These are phyloP conservation scores for Osmerus mordax DNA, from an alignment of 2,113 vertebrate genomes.

Conservation along the genomic window DNA sequence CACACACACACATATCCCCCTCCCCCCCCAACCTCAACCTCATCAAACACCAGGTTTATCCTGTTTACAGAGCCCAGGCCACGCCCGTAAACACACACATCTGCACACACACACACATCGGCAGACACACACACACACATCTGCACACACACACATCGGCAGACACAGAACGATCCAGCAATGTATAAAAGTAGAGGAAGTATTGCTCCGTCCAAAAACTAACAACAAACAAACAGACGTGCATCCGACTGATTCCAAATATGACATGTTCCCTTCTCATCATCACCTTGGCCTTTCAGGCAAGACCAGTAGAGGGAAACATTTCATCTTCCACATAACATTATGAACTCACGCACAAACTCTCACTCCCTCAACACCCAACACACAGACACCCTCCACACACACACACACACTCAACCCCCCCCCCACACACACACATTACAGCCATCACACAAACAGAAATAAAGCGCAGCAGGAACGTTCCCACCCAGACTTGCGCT, in stretches of 20 bases:
- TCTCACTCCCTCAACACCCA: too few relatives aligned
- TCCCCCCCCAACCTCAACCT: slow-evolving; percentile 22
- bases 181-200: too few relatives aligned
- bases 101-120: not conserved
- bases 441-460: slow-evolving; percentile 56
- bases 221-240: too few relatives aligned
- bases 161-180: too few relatives aligned
- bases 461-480: slow-evolving; percentile 52
- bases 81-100: not conserved
- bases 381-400: not conserved
- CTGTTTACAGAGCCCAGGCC: slow-evolving; percentile 36
- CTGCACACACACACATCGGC: too few relatives aligned
- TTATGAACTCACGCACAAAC: slow-evolving; percentile 22
- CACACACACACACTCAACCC: not conserved
- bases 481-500: slow-evolving; percentile 22
- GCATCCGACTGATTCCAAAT: slow-evolving; percentile 29
- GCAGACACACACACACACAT: too few relatives aligned
- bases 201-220: too few relatives aligned
- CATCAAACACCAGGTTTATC: slow-evolving; percentile 33
- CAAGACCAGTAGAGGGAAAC: slow-evolving; percentile 51
- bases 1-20: slow-evolving; percentile 6
- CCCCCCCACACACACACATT: not conserved
- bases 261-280: slow-evolving; percentile 57
- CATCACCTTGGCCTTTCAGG: slow-evolving; percentile 10
- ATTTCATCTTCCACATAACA: slow-evolving; percentile 55